These are phyloP conservation scores for Trypoxylus dichotomus DNA, from an alignment of 1,140 invertebrate species.

Conservation along the genomic window DNA sequence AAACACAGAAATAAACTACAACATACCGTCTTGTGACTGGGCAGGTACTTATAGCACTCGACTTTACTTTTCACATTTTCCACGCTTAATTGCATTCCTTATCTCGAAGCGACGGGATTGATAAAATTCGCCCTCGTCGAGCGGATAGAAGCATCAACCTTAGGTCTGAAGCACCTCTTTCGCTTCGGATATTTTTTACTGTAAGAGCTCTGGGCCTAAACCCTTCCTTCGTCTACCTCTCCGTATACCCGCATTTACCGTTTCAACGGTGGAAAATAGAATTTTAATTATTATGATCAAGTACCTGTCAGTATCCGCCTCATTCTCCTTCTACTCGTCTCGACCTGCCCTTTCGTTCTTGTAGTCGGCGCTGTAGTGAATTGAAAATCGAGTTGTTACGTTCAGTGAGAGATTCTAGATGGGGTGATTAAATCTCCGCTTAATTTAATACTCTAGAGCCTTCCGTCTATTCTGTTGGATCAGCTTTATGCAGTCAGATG, in stretches of 20 bases:
- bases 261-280: conserved; percentile 22
- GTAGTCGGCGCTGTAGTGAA: conserved; percentile 10
- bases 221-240: not conserved
- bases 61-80: not conserved
- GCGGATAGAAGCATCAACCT: not conserved
- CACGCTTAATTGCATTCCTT: not conserved
- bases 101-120: not conserved
- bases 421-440: conserved; percentile 21
- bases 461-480: conserved; percentile 17
- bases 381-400: conserved; percentile 21
- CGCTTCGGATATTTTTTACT: conserved; percentile 5
- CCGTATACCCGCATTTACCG: conserved; percentile 13
- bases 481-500: conserved; percentile 20
- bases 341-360: not conserved
- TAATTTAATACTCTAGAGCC: conserved; percentile 25
- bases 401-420: conserved; percentile 12
- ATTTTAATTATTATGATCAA: conserved; percentile 24
- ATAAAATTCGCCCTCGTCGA: not conserved
- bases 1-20: not conserved
- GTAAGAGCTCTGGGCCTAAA: not conserved
- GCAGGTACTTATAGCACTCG: not conserved
- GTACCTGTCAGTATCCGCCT: not conserved
- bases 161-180: not conserved
- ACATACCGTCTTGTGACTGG: not conserved
- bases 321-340: not conserved